Evolutionary conservation across 2,888 invertebrate species (phyloP), one percentile per base, ranked within the genome.

Genomic region (Ormyrus labotus): DNA sequence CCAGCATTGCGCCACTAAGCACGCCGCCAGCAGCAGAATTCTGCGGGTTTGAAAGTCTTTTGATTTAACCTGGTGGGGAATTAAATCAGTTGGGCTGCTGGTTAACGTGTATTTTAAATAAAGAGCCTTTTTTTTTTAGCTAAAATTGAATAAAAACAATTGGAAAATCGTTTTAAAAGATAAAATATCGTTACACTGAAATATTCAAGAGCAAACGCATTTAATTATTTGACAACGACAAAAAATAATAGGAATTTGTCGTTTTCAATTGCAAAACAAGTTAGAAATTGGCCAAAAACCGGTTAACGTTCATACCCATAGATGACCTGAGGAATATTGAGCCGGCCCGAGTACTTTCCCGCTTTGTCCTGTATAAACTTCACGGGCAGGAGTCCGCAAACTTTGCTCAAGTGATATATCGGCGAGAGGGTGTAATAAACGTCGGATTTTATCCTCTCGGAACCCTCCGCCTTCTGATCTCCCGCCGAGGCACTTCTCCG

Each of bases 321-420:
- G 69, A 87, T 11, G 6, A 88, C 84, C 7, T 85, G 85, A 8
- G 84, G 47, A 7, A 78, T 50, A 58, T 81, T 81, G 5, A 87
- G 74, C 3, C 79, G 84, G 6, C 88, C 88, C 1, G 83, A 50
- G 73, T 87, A 89, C 84, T 83, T 86, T 57, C 86, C 88, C 13
- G 83, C 79, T 13, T 83, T 73, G 11, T 85, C 81, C 50, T 79
- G 70, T 6, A 78, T 80, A 65, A 90, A 90, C 74, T 85, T 85
- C 0, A 88, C 88, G 1, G 90, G 90, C 64, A 89, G 76, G 9
- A 88, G 74, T 45, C 90, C 90, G 34, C 85, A 86, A n/a, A 86
- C 19, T 83, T 88, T 89, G 72, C 88, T 87, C 8, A 90, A 69
- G 74, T 89, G 84, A 82, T 89, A 90, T 60, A 89, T 86, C 3